A percentile compares a stretch with the other conserved stretches of the same genome.
Conservation (phyloP, 2,888 invertebrate species). For the Eupeodes latifasciatus region DNA sequence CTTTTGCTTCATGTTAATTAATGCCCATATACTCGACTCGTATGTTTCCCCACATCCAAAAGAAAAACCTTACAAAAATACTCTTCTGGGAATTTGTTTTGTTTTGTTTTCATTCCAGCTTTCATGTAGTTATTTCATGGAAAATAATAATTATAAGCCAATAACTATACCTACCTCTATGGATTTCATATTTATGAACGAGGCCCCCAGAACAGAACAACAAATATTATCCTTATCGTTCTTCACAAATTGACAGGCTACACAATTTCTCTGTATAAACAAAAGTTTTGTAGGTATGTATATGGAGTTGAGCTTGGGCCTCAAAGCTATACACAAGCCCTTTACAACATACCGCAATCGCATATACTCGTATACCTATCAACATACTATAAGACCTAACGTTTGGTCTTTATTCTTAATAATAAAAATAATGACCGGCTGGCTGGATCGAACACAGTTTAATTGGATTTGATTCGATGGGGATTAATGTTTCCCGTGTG, state of each 20-base stretch:
- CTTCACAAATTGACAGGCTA: slow-evolving; percentile 62
- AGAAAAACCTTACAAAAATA: not conserved
- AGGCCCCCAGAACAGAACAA: slow-evolving; percentile 21
- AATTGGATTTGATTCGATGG: slow-evolving; percentile 66
- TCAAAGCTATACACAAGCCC: slow-evolving; percentile 28
- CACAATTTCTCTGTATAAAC: slow-evolving; percentile 56
- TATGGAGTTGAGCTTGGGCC: not conserved
- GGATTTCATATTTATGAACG: slow-evolving; percentile 8
- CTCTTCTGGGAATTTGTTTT: slow-evolving; percentile 23
- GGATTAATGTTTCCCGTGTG: slow-evolving; percentile 60
- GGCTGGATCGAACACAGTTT: slow-evolving; percentile 38
- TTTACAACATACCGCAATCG: not conserved
- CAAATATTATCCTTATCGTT: slow-evolving; percentile 61
- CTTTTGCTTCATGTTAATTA: slow-evolving; percentile 34
- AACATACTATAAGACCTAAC: not conserved
- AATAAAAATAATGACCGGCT: slow-evolving; percentile 32
- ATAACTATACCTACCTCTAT: not conserved
- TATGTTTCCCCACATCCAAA: too few relatives aligned
- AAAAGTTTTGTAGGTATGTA: slow-evolving; percentile 11
- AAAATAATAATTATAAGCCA: slow-evolving; percentile 39
- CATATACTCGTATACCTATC: not conserved
- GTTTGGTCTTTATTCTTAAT: slow-evolving; percentile 22
- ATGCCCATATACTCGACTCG: not conserved
- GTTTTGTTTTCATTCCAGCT: slow-evolving; percentile 16
- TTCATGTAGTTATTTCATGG: slow-evolving; percentile 41